Percentiles rank a stretch among this genome's conserved stretches.
Conservation (phyloP, 1,140 invertebrate species). For the Achatina immaculata region DNA sequence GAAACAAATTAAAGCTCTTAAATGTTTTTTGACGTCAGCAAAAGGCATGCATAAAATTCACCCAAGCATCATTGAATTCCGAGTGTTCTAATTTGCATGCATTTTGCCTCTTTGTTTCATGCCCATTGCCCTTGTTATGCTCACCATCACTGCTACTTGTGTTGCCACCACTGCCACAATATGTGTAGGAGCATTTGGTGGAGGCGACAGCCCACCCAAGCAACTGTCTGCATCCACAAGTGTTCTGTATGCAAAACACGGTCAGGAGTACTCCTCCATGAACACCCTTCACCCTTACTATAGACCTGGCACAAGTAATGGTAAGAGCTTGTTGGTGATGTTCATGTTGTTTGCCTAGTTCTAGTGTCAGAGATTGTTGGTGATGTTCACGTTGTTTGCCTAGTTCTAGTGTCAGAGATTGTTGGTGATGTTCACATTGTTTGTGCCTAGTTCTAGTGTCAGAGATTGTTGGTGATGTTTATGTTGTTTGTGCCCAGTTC, state of each 20-base stretch:
- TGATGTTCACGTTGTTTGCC: no score
- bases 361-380: no score
- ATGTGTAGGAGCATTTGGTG: constrained; percentile 49
- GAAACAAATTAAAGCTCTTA: no score
- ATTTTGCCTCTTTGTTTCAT: constrained; percentile 33
- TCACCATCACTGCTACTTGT: background rate
- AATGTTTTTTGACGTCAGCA: background rate
- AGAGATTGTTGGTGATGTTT: no score
- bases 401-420: no score
- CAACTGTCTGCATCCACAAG: constrained; percentile 65
- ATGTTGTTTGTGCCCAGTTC: no score
- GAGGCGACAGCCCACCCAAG: constrained; percentile 49
- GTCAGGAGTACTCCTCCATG: constrained; percentile 58
- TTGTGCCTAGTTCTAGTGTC: no score
- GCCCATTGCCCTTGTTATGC: constrained; percentile 24
- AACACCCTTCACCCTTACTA: constrained; percentile 43
- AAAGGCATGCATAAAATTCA: background rate
- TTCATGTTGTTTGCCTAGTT: no score
- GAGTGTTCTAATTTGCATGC: constrained; percentile 39
- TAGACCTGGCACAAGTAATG: constrained; percentile 44
- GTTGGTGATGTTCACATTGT: no score
- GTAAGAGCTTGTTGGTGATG: no score
- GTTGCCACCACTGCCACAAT: background rate
- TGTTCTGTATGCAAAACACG: constrained; percentile 64
- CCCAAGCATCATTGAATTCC: background rate